These are phyloP conservation scores for Rhipidura dahli DNA, from an alignment of 2,113 vertebrate species.

Conservation along the genomic window DNA sequence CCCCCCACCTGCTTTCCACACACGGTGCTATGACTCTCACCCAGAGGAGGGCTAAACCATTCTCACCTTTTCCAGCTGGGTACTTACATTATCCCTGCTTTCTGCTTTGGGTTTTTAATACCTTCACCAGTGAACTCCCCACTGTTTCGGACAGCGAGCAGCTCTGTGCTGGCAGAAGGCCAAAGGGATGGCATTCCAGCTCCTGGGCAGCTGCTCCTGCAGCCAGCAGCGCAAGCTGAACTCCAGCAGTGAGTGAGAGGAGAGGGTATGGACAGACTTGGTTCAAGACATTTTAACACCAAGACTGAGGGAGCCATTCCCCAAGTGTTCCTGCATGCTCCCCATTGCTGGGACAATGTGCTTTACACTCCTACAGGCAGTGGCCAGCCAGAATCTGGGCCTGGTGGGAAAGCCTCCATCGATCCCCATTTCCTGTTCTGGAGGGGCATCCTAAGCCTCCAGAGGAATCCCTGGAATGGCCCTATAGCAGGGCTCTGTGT, in stretches of 20 bases:
- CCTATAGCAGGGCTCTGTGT: rapidly evolving
- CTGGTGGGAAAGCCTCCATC: not conserved
- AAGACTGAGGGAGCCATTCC: rapidly evolving
- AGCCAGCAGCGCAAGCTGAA: not conserved
- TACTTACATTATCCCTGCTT: not conserved
- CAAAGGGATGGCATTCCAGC: not conserved
- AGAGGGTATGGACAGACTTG: not conserved
- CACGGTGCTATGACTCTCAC: constrained; percentile 73
- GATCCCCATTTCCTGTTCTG: not conserved
- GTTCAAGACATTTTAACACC: not conserved
- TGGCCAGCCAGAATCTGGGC: not conserved
- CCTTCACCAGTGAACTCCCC: not conserved
- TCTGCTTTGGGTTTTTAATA: constrained; percentile 29
- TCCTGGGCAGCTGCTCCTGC: not conserved
- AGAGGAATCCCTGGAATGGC: not conserved
- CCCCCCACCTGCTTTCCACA: constrained; percentile 59
- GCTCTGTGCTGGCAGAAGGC: not conserved
- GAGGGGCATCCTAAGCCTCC: not conserved
- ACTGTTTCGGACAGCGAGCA: rapidly evolving
- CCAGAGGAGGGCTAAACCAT: constrained; percentile 66
- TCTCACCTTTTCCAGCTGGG: constrained; percentile 5
- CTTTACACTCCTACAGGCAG: not conserved
- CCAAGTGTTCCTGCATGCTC: not conserved
- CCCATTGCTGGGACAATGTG: not conserved
- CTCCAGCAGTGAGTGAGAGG: not conserved